phyloP scores from a whole-genome alignment of 1,140 invertebrate genomes.

The Drosophila punjabiensis region DNA sequence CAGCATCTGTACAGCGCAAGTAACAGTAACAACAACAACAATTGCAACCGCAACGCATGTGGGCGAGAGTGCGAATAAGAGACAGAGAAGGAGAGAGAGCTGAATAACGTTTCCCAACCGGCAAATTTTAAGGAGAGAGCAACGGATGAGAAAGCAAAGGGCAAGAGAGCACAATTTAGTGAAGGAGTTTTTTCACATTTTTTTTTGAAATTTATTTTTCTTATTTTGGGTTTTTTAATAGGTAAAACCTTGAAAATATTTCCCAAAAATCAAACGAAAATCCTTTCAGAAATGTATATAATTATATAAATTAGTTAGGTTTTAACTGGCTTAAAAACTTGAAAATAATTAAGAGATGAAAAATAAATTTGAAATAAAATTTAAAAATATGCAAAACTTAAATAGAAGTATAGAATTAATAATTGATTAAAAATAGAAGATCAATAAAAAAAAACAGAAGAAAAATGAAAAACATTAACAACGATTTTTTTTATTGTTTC shows the following conservation, averaged over 20 bases:
- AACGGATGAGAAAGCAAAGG: background rate
- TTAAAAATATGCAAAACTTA: too few relatives aligned
- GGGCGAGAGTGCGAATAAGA: slow-evolving; percentile 21
- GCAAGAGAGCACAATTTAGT: background rate
- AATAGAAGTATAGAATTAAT: too few relatives aligned
- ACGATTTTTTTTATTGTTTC: background rate
- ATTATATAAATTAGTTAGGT: background rate
- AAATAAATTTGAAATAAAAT: too few relatives aligned
- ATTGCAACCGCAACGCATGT: slow-evolving; percentile 35
- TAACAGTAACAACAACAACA: slow-evolving; percentile 16
- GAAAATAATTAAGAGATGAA: too few relatives aligned
- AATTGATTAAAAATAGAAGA: too few relatives aligned
- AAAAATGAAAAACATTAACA: too few relatives aligned
- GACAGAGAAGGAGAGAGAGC: background rate
- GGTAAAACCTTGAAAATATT: background rate
- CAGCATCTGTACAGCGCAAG: slow-evolving; percentile 26
- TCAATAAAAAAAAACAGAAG: too few relatives aligned
- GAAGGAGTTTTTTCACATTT: background rate
- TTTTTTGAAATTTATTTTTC: background rate
- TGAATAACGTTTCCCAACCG: slow-evolving; percentile 21
- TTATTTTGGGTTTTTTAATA: background rate
- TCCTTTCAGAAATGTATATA: background rate
- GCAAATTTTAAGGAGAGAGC: slow-evolving; percentile 17
- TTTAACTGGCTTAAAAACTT: too few relatives aligned
- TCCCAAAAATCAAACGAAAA: background rate